These are phyloP conservation scores for Labroides dimidiatus DNA, from an alignment of 2,797 vertebrate genomes.

Conservation along the genomic window DNA sequence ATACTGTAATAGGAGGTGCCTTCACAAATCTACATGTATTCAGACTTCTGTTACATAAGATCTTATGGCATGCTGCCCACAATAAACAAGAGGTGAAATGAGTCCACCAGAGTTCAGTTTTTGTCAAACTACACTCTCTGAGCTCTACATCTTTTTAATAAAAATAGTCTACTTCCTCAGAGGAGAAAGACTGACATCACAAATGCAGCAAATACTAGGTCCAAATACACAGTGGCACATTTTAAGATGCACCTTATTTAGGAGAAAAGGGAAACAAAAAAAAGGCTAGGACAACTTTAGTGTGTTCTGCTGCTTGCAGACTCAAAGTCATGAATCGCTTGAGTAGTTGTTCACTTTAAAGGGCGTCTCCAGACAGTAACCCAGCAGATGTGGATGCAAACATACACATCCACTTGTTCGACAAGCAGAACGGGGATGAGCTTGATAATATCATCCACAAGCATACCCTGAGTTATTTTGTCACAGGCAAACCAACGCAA, in stretches of 20 bases:
- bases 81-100: slow-evolving; percentile 25
- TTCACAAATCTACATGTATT: slow-evolving; percentile 59
- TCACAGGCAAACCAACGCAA: slow-evolving; percentile 35
- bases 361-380: slow-evolving; percentile 55
- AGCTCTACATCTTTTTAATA: slow-evolving; percentile 14
- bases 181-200: slow-evolving; percentile 35
- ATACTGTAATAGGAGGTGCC: slow-evolving; percentile 41
- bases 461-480: slow-evolving; percentile 73
- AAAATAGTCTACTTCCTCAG: slow-evolving; percentile 29
- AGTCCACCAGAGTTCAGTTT: slow-evolving; percentile 21
- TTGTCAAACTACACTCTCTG: slow-evolving; percentile 33
- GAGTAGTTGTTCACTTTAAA: slow-evolving; percentile 42
- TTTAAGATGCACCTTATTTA: slow-evolving; percentile 16
- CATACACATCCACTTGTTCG: slow-evolving; percentile 32
- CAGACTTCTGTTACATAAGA: slow-evolving; percentile 42
- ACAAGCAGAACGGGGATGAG: slow-evolving; percentile 33
- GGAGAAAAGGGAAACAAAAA: slow-evolving; percentile 26
- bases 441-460: slow-evolving; percentile 3
- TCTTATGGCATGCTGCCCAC: slow-evolving; percentile 44
- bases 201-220: slow-evolving; percentile 51
- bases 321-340: slow-evolving; percentile 39
- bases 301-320: slow-evolving; percentile 47
- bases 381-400: slow-evolving; percentile 2
- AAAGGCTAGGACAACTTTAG: slow-evolving; percentile 35
- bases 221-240: slow-evolving; percentile 32